These are phyloP conservation scores for Brachystomella parvula DNA, from an alignment of 1,140 invertebrate genomes.

Conservation along the genomic window DNA sequence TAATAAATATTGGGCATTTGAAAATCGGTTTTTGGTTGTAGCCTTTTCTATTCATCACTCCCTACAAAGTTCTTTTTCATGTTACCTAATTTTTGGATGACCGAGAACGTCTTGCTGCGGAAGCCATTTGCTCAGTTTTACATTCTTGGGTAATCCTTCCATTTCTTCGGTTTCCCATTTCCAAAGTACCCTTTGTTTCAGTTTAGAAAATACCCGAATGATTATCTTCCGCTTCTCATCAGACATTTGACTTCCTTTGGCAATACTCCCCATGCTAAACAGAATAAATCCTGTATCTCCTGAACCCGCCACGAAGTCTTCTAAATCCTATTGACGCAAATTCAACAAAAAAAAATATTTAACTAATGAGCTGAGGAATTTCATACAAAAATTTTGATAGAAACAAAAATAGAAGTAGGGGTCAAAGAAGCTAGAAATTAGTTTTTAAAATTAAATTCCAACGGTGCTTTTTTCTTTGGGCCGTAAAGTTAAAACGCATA, in stretches of 20 bases:
- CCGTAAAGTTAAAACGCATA: too few species aligned
- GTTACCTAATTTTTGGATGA: constrained; percentile 1
- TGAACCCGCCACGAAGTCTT: constrained; percentile 26
- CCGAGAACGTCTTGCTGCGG: constrained; percentile 69
- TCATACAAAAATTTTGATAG: too few species aligned
- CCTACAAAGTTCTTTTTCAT: too few species aligned
- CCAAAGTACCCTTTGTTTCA: constrained; percentile 41
- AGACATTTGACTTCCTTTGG: constrained; percentile 49
- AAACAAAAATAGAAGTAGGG: too few species aligned
- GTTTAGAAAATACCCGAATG: constrained; percentile 39
- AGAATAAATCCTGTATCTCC: constrained; percentile 50
- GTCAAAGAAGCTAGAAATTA: too few species aligned
- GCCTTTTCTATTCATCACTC: too few species aligned
- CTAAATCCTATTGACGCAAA: background rate
- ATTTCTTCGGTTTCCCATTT: constrained; percentile 40
- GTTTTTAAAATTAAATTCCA: background rate
- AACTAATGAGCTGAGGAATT: too few species aligned
- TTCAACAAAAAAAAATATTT: too few species aligned
- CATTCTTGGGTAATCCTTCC: constrained; percentile 51
- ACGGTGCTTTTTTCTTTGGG: too few species aligned
- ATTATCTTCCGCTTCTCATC: constrained; percentile 38
- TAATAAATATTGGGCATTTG: too few species aligned
- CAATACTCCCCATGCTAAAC: constrained; percentile 53
- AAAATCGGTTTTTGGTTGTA: too few species aligned
- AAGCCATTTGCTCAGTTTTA: constrained; percentile 62